phyloP scores from a whole-genome alignment of 2,797 vertebrate genomes.

The Lacerta bilineata region DNA sequence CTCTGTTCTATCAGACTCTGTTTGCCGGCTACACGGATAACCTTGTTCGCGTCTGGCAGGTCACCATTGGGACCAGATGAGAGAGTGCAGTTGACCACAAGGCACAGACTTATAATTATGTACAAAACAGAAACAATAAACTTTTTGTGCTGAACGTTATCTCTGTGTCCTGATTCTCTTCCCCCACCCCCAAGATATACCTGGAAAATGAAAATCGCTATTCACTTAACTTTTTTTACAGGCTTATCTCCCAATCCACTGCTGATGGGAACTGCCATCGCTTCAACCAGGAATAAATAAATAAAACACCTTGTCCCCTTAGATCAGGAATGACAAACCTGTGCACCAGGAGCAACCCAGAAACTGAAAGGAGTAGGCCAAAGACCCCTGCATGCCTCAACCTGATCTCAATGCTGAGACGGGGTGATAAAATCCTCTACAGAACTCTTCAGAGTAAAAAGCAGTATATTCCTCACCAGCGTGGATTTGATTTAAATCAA shows the following conservation, averaged over 20 bases:
- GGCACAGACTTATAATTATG: background rate
- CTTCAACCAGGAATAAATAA: background rate
- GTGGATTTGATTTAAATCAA: no score
- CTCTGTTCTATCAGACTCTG: slow-evolving; percentile 84
- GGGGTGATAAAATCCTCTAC: no score
- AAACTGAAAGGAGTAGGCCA: no score
- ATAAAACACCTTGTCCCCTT: no score
- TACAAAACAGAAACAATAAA: slow-evolving; percentile 44
- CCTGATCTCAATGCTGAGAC: no score
- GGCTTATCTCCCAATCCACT: background rate
- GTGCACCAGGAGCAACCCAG: no score
- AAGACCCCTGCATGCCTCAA: no score
- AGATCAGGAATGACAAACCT: no score
- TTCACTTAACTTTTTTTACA: background rate
- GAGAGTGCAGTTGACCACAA: background rate
- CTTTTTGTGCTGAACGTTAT: slow-evolving; percentile 15
- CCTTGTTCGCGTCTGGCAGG: slow-evolving; percentile 97
- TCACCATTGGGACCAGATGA: slow-evolving; percentile 96
- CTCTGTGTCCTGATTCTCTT: background rate
- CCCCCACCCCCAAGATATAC: background rate
- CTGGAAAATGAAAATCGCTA: background rate
- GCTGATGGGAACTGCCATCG: no score
- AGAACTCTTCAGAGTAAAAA: no score
- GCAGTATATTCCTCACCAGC: no score
- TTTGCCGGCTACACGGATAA: slow-evolving; percentile 98